A percentile compares a stretch with the other conserved stretches of the same genome.
These are phyloP conservation scores for Cavia porcellus DNA, from an alignment of 2,113 vertebrate species.

Conservation along the genomic window DNA sequence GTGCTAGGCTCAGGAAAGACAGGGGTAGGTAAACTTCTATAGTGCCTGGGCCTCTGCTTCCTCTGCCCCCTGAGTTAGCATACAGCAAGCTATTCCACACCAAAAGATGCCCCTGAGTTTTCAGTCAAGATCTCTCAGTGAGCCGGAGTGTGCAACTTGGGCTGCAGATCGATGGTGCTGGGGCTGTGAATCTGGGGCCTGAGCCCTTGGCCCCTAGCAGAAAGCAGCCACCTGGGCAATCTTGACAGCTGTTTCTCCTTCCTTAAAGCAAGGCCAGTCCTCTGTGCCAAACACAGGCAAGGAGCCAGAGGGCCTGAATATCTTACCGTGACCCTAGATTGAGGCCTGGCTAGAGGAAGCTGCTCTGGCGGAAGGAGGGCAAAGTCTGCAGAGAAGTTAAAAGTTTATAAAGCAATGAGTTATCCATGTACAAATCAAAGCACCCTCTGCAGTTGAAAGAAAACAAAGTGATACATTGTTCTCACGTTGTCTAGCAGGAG, in stretches of 20 bases:
- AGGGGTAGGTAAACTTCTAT: not conserved
- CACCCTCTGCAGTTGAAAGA: slow-evolving; percentile 33
- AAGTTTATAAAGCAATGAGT: slow-evolving; percentile 74
- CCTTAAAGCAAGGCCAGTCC: not conserved
- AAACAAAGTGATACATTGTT: slow-evolving; percentile 79
- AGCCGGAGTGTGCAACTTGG: fast-evolving
- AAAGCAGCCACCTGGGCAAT: not conserved
- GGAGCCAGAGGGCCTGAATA: not conserved
- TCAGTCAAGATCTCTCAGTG: not conserved
- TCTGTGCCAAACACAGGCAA: not conserved
- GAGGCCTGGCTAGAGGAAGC: not conserved
- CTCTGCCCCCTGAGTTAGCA: not conserved
- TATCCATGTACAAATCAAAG: slow-evolving; percentile 66
- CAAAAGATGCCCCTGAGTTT: not conserved
- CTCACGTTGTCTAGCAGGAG: not conserved
- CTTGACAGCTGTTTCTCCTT: not conserved
- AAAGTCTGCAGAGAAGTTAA: slow-evolving; percentile 70
- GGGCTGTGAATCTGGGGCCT: not conserved
- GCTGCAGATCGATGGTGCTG: not conserved
- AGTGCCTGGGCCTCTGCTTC: not conserved
- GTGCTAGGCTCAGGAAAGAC: not conserved
- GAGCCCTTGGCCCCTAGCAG: not conserved
- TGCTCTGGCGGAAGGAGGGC: slow-evolving; percentile 25
- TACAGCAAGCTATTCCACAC: not conserved
- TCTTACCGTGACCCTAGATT: fast-evolving